Evolutionary conservation across 1,140 invertebrate genomes (phyloP).

Genomic region (Drosophila lini): DNA sequence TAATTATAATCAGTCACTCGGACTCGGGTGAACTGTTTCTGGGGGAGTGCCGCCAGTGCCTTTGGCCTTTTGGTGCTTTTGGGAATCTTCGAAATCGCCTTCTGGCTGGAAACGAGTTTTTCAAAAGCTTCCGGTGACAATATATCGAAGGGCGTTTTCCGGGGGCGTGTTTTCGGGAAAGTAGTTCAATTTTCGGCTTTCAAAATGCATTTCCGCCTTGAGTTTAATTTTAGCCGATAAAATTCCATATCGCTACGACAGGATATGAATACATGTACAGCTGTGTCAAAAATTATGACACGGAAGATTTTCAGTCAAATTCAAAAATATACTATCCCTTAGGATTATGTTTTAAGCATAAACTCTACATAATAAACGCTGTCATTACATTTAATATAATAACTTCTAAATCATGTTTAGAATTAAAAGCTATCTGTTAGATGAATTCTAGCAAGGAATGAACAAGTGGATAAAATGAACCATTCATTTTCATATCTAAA

Average conservation of each 20-base stretch:
- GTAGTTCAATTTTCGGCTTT: constrained; percentile 12
- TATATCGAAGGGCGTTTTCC: constrained; percentile 13
- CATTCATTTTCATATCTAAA: background rate
- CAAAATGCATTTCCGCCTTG: constrained; percentile 1
- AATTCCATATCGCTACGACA: background rate
- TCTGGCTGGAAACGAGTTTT: constrained; percentile 50
- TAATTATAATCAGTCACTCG: constrained; percentile 32
- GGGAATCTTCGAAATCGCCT: constrained; percentile 22
- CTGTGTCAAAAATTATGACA: background rate
- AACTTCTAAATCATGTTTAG: too few relatives aligned
- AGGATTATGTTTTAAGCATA: too few relatives aligned
- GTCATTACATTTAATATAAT: too few relatives aligned
- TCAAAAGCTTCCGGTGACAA: constrained; percentile 54
- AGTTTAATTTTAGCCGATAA: constrained; percentile 3
- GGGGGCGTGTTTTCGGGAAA: constrained; percentile 20
- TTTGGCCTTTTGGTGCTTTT: background rate
- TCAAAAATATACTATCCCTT: too few relatives aligned
- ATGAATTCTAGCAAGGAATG: background rate
- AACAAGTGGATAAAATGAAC: background rate
- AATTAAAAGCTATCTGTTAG: background rate
- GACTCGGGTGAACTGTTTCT: constrained; percentile 12
- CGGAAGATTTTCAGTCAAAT: too few relatives aligned
- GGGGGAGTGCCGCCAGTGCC: constrained; percentile 41
- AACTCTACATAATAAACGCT: too few relatives aligned
- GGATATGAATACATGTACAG: background rate